Evolutionary conservation across 2,797 vertebrate species (phyloP).

Genomic region (Trachurus trachurus): DNA sequence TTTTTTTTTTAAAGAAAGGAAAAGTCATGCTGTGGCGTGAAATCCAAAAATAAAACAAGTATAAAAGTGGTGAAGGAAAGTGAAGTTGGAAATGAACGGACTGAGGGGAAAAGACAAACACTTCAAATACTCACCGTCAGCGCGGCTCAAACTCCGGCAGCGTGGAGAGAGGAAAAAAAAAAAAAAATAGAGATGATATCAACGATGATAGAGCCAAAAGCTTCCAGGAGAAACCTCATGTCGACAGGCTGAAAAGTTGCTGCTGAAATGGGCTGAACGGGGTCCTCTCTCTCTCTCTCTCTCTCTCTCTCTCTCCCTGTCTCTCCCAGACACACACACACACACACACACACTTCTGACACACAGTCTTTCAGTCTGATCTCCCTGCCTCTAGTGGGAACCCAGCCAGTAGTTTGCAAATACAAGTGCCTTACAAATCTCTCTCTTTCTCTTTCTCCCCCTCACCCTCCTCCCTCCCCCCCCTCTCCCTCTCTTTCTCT

Average conservation of each 20-base stretch:
- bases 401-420: conserved; percentile 82
- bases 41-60: background rate
- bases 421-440: conserved; percentile 78
- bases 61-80: conserved; percentile 12
- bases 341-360: conserved; percentile 48
- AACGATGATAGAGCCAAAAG: conserved; percentile 64
- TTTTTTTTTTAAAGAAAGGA: background rate
- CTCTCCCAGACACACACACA: conserved; percentile 36
- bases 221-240: conserved; percentile 79
- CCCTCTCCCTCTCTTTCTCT: conserved; percentile 33
- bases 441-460: conserved; percentile 38
- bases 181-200: conserved; percentile 14
- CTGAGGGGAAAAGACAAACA: conserved; percentile 2
- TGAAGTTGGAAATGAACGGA: conserved; percentile 11
- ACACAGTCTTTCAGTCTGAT: conserved; percentile 67
- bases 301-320: conserved; percentile 19
- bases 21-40: background rate
- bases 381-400: conserved; percentile 80
- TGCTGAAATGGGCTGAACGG: conserved; percentile 76
- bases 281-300: conserved; percentile 46
- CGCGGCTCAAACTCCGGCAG: conserved; percentile 70
- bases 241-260: conserved; percentile 71
- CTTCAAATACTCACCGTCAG: conserved; percentile 83
- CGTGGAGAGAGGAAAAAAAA: background rate
- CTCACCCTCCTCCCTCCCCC: conserved; percentile 14